phyloP scores from a whole-genome alignment of 2,888 invertebrate species.

The Ischnus inquisitorius region DNA sequence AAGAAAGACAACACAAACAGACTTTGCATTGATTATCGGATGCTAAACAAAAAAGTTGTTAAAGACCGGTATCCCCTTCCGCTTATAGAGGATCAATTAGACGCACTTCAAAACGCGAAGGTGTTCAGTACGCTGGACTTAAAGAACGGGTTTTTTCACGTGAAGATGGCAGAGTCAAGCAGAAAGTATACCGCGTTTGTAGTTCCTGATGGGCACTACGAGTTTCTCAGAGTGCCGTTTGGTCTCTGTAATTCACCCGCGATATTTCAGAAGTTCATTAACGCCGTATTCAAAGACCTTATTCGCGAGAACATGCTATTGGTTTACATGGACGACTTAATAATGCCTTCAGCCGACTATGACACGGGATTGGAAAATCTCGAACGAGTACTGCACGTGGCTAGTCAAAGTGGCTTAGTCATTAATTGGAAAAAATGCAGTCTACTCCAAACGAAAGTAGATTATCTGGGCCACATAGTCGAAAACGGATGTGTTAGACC shows the following conservation, averaged over 20 bases:
- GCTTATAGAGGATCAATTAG: constrained; percentile 62
- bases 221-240: constrained; percentile 72
- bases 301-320: constrained; percentile 39
- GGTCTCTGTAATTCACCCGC: constrained; percentile 73
- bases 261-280: constrained; percentile 69
- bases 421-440: constrained; percentile 57
- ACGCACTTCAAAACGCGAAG: constrained; percentile 53
- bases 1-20: constrained; percentile 71
- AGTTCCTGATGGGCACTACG: constrained; percentile 71
- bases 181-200: constrained; percentile 73
- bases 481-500: background rate
- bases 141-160: constrained; percentile 75
- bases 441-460: constrained; percentile 27
- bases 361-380: constrained; percentile 43
- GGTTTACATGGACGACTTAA: constrained; percentile 60
- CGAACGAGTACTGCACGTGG: constrained; percentile 15
- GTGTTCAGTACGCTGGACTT: constrained; percentile 71
- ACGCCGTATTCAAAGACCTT: constrained; percentile 66
- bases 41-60: constrained; percentile 78
- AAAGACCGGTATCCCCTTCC: constrained; percentile 71
- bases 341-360: constrained; percentile 33
- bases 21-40: constrained; percentile 81
- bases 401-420: constrained; percentile 36
- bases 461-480: constrained; percentile 25
- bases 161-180: constrained; percentile 69